Evolutionary conservation across 1,140 invertebrate genomes (phyloP).

Genomic region (Tigriopus japonicus): DNA sequence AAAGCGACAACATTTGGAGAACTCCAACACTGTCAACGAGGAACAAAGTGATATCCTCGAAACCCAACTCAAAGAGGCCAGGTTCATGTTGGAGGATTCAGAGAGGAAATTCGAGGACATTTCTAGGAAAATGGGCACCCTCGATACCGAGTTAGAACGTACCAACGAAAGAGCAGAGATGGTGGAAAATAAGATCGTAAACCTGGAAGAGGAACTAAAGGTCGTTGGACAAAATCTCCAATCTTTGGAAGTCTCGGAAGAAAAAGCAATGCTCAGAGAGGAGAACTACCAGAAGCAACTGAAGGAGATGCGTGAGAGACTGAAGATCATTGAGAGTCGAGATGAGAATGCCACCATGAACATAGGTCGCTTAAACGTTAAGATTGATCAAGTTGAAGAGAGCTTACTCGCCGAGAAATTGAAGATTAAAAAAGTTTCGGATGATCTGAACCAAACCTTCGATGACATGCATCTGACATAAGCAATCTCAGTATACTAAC

Average conservation of each 20-base stretch:
- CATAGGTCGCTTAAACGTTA: neutral
- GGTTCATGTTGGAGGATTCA: conserved; percentile 3
- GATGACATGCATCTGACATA: neutral
- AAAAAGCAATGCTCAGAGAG: neutral
- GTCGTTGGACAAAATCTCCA: conserved; percentile 7
- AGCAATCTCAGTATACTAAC: too few relatives aligned
- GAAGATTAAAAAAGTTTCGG: conserved; percentile 1
- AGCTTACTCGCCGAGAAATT: neutral
- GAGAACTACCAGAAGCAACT: neutral
- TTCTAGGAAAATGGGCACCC: neutral
- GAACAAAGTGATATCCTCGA: conserved; percentile 1
- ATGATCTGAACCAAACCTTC: conserved; percentile 7
- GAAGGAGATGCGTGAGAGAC: neutral
- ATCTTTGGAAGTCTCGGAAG: neutral
- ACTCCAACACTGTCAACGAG: neutral
- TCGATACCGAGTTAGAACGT: neutral
- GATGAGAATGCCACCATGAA: neutral
- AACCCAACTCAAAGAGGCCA: neutral
- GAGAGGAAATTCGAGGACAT: conserved; percentile 5
- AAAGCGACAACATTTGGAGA: conserved; percentile 2
- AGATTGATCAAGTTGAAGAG: conserved; percentile 3
- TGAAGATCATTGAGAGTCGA: neutral
- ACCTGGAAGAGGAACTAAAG: conserved; percentile 3
- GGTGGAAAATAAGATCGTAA: conserved; percentile 1
- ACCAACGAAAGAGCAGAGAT: neutral